These are phyloP conservation scores for Scytalopus superciliaris DNA, from an alignment of 2,113 vertebrate genomes.

Conservation along the genomic window DNA sequence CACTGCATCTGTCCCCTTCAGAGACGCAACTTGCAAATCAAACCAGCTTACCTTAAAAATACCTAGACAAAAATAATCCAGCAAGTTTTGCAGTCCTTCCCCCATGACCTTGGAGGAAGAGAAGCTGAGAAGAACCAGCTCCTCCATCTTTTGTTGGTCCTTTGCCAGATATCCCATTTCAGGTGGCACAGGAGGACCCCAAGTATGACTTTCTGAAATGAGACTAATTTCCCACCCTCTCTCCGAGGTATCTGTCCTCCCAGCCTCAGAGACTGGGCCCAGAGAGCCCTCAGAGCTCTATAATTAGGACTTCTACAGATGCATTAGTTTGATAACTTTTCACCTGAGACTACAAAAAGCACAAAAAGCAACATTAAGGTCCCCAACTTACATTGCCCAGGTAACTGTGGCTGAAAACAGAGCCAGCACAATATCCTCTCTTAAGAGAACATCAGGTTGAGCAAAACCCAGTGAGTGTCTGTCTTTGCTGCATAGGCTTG, in stretches of 20 bases:
- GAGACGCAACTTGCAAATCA: background rate
- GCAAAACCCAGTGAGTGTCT: background rate
- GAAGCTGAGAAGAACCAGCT: background rate
- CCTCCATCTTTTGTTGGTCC: background rate
- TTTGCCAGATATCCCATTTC: constrained; percentile 12
- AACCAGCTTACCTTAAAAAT: background rate
- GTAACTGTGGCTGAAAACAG: background rate
- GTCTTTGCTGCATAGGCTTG: background rate
- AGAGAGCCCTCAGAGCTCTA: background rate
- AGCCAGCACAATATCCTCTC: background rate
- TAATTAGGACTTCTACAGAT: background rate
- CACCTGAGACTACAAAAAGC: background rate
- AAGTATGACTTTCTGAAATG: background rate
- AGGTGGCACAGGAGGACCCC: background rate
- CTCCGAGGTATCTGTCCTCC: background rate
- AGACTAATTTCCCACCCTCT: background rate
- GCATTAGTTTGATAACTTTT: background rate
- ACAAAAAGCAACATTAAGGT: background rate
- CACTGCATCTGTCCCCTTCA: background rate
- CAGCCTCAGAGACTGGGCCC: background rate
- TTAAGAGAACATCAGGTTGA: background rate
- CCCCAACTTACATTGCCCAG: background rate
- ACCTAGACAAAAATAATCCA: background rate
- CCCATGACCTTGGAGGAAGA: background rate
- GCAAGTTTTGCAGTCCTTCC: background rate